Evolutionary conservation across 2,113 vertebrate genomes (phyloP), one percentile per base, ranked within the genome.

Genomic region (Papio anubis): DNA sequence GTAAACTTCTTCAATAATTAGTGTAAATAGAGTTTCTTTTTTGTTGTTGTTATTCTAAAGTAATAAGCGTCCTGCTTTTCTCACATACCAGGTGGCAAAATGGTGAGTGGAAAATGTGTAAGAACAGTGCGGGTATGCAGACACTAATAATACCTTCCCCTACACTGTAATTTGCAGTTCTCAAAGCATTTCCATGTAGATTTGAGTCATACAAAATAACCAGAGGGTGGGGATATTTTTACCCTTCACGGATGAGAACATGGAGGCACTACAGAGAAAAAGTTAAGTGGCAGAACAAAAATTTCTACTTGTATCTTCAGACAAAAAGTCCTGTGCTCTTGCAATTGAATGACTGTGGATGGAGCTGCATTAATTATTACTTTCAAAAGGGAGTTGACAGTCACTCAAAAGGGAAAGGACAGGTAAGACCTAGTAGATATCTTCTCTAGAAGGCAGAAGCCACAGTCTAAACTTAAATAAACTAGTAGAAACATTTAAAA

Each of bases 61-160:
- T 93, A 96, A 45, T 52, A 81, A 85, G 57, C 61, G 52, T 72
- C 50, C 43, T 23, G 18, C n/a, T 57, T 90, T 97, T 76, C n/a
- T 95, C 64, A 48, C 43, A 82, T 6, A 78, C 38, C 88, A 96
- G 90, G 88, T 95, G 88, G 84, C 40, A 94, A 97, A 94, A 92
- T 20, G 85, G 52, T 70, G 68, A 93, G 38, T 66, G n/a, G 45
- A 87, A 92, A 91, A 96, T 85, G 76, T 64, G 55, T 92, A 75
- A 84, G 40, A 95, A 78, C 64, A 96, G 87, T 25, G 8, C 20
- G 82, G 12, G 16, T 87, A 30, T 90, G 5, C 68, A 80, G 38
- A 32, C 35, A 92, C 83, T 86, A 92, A 96, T 89, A 76, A 75
- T 64, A 94, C 23, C 21, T 95, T 68, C 18, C 40, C 13, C 1